Conservation (phyloP, 2,113 vertebrate genomes). For the Notechis scutatus region DNA sequence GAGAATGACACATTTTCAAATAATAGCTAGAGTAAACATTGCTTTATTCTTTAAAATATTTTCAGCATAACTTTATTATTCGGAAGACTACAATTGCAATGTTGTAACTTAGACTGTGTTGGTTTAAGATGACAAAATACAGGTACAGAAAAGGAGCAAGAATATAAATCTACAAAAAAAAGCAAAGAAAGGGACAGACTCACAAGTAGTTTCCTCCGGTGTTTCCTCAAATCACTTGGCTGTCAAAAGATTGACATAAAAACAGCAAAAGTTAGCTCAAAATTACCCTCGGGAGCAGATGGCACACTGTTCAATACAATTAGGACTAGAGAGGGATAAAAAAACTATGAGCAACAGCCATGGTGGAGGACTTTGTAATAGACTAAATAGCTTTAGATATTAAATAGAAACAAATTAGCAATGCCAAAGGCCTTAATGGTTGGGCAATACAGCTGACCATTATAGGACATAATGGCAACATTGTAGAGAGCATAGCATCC, state of each 20-base stretch:
- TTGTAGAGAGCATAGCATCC: neutral
- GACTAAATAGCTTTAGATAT: neutral
- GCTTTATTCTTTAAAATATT: neutral
- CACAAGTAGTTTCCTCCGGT: conserved; percentile 92
- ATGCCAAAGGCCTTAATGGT: neutral
- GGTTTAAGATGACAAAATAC: neutral
- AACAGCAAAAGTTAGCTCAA: conserved; percentile 54
- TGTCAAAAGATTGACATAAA: conserved; percentile 70
- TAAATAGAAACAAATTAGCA: neutral
- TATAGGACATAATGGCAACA: neutral
- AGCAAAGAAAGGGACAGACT: conserved; percentile 66
- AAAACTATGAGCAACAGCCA: neutral
- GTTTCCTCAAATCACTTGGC: conserved; percentile 97
- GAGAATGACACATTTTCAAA: neutral
- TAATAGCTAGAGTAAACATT: neutral
- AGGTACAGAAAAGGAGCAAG: neutral
- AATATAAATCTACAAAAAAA: neutral
- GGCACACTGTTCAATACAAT: conserved; percentile 5
- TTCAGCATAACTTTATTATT: neutral
- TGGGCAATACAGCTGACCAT: neutral
- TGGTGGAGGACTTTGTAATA: neutral
- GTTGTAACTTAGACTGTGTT: neutral
- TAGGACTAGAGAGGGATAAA: neutral
- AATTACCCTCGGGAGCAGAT: conserved; percentile 8
- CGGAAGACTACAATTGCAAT: neutral